Evolutionary conservation across 1,140 invertebrate genomes (phyloP), one percentile per base, ranked within the genome.

Genomic region (Neotoxoptera formosana): DNA sequence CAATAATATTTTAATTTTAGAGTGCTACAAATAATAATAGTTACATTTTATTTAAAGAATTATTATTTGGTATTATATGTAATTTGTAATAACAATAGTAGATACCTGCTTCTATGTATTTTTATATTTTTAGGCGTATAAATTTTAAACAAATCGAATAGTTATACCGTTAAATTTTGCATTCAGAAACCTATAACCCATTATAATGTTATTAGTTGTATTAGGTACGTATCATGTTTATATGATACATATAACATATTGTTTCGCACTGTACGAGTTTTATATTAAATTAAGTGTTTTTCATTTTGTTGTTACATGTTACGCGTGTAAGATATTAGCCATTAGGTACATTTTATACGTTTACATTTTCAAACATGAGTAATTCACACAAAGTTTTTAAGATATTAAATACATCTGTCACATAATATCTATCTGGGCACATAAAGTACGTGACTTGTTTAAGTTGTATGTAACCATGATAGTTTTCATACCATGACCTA

Each of bases 381-480:
- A 30, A 86, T n/a, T 47, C 47, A 45, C 14, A 86, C 84, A 30
- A 47, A 86, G 84, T 86, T 86, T 47, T 11, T 86, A 47, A 86
- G 84, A 86, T 47, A 86, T 86, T n/a, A 86, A 86, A 86, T 86
- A 86, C 84, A 86, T 86, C 41, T 47, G 84, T 30, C 25, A 47
- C 41, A 47, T 84, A 83, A 25, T 84, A 41, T 41, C 23, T 84
- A 84, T 14, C 83, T 30, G 9, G 34, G 23, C 23, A 84, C 36
- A 45, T 45, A 7, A 84, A 84, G 21, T 86, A 86, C 84, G 84
- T 86, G 84, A 47, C 41, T 86, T 47, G 84, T 86, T 86, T 86
- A 86, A 30, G 47, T 45, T 86, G 0, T 47, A 30, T 36, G 21
- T 83, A 83, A 34, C 60, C 34, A 23, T 83, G n/a, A 36, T 83